Base-by-base conservation (phyloP, 2,113 vertebrate species). In the Pristiophorus japonicus region DNA sequence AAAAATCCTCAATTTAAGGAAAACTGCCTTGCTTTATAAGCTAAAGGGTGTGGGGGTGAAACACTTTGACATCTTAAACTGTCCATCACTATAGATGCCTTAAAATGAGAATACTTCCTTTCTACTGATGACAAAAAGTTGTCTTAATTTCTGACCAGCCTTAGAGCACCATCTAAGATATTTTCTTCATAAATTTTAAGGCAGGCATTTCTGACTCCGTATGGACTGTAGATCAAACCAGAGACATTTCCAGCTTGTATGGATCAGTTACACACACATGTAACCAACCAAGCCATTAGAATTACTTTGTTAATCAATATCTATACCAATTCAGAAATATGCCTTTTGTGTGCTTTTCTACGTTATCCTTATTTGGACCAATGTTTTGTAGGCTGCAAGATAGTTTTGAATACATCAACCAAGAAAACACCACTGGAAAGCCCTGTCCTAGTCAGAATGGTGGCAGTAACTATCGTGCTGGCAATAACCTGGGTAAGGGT, bases 331-430 rank as follows among this genome's bases (percentile, higher is more conserved):
- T 92, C 34, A 22, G 47, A 62, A 34, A 92, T 63, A 22, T 38
- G 16, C 10, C 4, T 51, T 63, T 63, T 62, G 55, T 59, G 14
- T 62, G 88, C 59, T 92, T 92, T 65, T 30, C 14, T 91, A 30
- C 95, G 7, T 42, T 38, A n/a, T 81, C 73, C 10, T 75, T 38
- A 45, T 67, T 66, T 95, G 51, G 38, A 81, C 34, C 14, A 62
- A 67, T 95, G 51, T 85, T 92, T 88, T 81, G 11, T 96, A 98
- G 98, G 96, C 97, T 98, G 94, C 98, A 98, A 96, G 98, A 98
- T 97, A 98, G 98, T 96, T 98, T 98, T 96, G 98, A 98, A 93
- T 98, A 96, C 87, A 98, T 98, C 96, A 97, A 97, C 96, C 98
- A 98, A 96, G 98, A 98, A 96, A 96, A 97, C 38, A 96, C 96